phyloP scores from a whole-genome alignment of 2,113 vertebrate species.

The Gobio gobio region DNA sequence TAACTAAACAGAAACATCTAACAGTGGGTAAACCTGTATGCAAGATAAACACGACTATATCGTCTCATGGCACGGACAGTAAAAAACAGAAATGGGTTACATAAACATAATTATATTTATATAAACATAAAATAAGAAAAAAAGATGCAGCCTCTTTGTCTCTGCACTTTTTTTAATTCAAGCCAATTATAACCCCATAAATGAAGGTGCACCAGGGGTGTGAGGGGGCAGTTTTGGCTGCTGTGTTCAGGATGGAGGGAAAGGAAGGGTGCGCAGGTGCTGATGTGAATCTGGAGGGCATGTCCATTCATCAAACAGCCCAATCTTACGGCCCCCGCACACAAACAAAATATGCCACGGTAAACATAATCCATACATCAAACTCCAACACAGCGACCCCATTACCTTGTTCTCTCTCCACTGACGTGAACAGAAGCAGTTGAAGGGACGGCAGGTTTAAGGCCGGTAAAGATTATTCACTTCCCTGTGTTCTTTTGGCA shows the following conservation, averaged over 20 bases:
- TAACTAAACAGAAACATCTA: slow-evolving; percentile 46
- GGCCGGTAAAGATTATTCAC: slow-evolving; percentile 30
- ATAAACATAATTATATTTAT: slow-evolving; percentile 48
- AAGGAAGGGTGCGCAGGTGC: slow-evolving; percentile 74
- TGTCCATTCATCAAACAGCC: slow-evolving; percentile 84
- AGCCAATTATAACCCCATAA: slow-evolving; percentile 56
- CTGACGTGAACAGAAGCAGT: slow-evolving; percentile 53
- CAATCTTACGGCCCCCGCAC: slow-evolving; percentile 71
- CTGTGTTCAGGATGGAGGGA: slow-evolving; percentile 54
- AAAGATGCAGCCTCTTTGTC: slow-evolving; percentile 19
- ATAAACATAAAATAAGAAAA: slow-evolving; percentile 45
- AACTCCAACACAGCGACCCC: slow-evolving; percentile 70
- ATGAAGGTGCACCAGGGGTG: slow-evolving; percentile 50
- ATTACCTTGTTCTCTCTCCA: slow-evolving; percentile 64
- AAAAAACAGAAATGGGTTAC: slow-evolving; percentile 49
- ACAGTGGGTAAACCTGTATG: slow-evolving; percentile 37
- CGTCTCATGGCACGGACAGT: slow-evolving; percentile 36
- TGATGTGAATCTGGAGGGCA: slow-evolving; percentile 71
- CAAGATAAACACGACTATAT: slow-evolving; percentile 44
- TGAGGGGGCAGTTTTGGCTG: slow-evolving; percentile 38
- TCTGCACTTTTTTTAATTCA: slow-evolving; percentile 42
- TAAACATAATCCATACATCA: slow-evolving; percentile 89
- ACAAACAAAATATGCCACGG: slow-evolving; percentile 79
- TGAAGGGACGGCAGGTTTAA: slow-evolving; percentile 18
- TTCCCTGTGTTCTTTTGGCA: slow-evolving; percentile 41